These are phyloP conservation scores for Channa striata DNA, from an alignment of 2,797 vertebrate genomes.

Conservation along the genomic window DNA sequence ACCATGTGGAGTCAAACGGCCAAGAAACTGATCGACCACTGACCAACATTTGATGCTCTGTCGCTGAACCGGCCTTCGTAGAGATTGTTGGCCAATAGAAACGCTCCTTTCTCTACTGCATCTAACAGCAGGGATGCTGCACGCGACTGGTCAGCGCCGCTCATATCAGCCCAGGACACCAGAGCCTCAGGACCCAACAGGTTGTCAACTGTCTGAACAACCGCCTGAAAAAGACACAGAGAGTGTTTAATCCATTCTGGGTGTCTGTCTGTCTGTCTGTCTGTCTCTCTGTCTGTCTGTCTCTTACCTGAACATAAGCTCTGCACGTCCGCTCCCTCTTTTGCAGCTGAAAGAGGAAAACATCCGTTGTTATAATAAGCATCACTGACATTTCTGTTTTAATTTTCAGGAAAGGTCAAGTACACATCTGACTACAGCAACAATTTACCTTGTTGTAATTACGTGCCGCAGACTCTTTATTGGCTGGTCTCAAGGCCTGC, in stretches of 20 bases:
- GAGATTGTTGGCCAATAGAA: slow-evolving; percentile 83
- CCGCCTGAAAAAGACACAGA: slow-evolving; percentile 65
- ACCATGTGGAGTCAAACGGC: not conserved
- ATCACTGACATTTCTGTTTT: slow-evolving; percentile 62
- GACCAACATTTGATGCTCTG: slow-evolving; percentile 82
- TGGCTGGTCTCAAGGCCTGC: slow-evolving; percentile 91
- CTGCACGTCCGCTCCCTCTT: slow-evolving; percentile 92
- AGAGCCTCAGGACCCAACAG: slow-evolving; percentile 78
- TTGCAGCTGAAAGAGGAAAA: slow-evolving; percentile 86
- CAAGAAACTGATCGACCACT: slow-evolving; percentile 3
- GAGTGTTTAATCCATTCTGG: slow-evolving; percentile 1
- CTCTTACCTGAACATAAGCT: slow-evolving; percentile 91
- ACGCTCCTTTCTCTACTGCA: slow-evolving; percentile 80
- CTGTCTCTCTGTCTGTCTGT: slow-evolving; percentile 9
- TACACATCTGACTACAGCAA: slow-evolving; percentile 29
- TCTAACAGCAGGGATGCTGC: slow-evolving; percentile 79
- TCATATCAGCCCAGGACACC: slow-evolving; percentile 82
- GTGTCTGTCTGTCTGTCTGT: slow-evolving; percentile 1
- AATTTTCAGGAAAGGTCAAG: slow-evolving; percentile 63
- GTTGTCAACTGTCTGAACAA: slow-evolving; percentile 80
- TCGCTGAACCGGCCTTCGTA: slow-evolving; percentile 85
- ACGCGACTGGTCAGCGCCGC: slow-evolving; percentile 72
- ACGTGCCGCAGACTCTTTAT: slow-evolving; percentile 92
- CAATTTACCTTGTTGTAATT: slow-evolving; percentile 93
- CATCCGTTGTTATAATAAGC: slow-evolving; percentile 43